These are phyloP conservation scores for Lutraria lutraria DNA, from an alignment of 2,888 invertebrate species.

Conservation along the genomic window DNA sequence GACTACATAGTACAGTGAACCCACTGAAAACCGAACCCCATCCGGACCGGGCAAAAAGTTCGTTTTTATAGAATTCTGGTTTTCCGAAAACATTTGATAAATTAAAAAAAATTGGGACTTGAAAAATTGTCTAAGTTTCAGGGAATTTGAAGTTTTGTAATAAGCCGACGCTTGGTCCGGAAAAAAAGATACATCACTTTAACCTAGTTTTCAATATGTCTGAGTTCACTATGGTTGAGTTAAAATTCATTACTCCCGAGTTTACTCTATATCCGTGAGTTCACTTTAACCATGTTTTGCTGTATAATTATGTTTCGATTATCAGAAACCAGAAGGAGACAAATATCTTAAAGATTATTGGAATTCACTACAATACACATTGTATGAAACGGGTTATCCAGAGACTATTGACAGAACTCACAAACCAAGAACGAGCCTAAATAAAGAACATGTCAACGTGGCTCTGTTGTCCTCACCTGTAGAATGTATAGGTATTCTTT, in stretches of 20 bases:
- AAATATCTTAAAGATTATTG: slow-evolving; percentile 47
- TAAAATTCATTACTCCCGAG: too few relatives aligned
- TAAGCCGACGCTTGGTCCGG: neutral
- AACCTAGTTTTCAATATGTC: neutral
- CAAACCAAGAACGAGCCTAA: slow-evolving; percentile 52
- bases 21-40: too few relatives aligned
- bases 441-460: slow-evolving; percentile 43
- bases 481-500: slow-evolving; percentile 72
- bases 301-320: too few relatives aligned
- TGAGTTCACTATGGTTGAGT: too few relatives aligned
- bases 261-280: too few relatives aligned
- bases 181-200: neutral
- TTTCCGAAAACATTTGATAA: too few relatives aligned
- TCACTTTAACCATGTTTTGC: neutral
- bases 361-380: slow-evolving; percentile 67
- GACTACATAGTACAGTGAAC: too few relatives aligned
- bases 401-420: slow-evolving; percentile 71
- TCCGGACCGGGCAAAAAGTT: too few relatives aligned
- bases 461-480: slow-evolving; percentile 72
- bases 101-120: too few relatives aligned
- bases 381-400: slow-evolving; percentile 70
- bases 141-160: too few relatives aligned
- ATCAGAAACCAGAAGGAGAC: slow-evolving; percentile 21
- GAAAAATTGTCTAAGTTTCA: too few relatives aligned
- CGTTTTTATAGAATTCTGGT: too few relatives aligned